Percentiles rank a stretch among this genome's conserved stretches.
Conservation (phyloP, 2,113 vertebrate genomes). For the Danionella cerebrum region DNA sequence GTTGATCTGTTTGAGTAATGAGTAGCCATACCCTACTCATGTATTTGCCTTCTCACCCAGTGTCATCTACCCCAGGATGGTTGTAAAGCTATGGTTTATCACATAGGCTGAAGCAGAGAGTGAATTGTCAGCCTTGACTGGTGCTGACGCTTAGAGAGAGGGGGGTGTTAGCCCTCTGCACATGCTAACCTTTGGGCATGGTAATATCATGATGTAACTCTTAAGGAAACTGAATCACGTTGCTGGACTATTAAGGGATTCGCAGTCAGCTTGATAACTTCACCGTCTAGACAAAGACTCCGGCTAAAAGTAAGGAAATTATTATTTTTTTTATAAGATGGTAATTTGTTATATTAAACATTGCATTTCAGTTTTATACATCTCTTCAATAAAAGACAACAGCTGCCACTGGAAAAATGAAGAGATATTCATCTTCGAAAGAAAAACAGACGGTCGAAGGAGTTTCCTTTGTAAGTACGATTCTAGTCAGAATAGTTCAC, state of each 20-base stretch:
- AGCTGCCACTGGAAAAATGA: slow-evolving; percentile 14
- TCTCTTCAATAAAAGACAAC: not conserved
- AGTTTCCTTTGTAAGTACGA: slow-evolving; percentile 28
- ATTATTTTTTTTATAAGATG: not conserved
- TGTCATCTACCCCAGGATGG: not conserved
- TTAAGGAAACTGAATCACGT: not conserved
- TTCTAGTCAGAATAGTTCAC: not conserved
- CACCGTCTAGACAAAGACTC: not conserved
- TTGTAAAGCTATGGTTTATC: not conserved
- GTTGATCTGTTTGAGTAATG: no score
- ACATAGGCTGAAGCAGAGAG: not conserved
- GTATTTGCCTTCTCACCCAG: not conserved
- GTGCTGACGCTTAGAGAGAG: no score
- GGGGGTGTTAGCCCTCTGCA: slow-evolving; percentile 20
- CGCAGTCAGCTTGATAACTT: not conserved
- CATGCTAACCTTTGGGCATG: slow-evolving; percentile 31
- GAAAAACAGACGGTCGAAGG: not conserved
- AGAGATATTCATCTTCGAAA: not conserved
- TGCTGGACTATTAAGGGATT: slow-evolving; percentile 1
- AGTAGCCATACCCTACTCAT: no score
- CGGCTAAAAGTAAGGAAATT: not conserved
- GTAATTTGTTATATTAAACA: not conserved
- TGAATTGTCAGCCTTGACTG: no score
- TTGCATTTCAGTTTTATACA: not conserved
- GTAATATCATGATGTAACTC: slow-evolving; percentile 30